Evolutionary conservation across 2,888 invertebrate species (phyloP).

Genomic region (Pseudanteris insignis): DNA sequence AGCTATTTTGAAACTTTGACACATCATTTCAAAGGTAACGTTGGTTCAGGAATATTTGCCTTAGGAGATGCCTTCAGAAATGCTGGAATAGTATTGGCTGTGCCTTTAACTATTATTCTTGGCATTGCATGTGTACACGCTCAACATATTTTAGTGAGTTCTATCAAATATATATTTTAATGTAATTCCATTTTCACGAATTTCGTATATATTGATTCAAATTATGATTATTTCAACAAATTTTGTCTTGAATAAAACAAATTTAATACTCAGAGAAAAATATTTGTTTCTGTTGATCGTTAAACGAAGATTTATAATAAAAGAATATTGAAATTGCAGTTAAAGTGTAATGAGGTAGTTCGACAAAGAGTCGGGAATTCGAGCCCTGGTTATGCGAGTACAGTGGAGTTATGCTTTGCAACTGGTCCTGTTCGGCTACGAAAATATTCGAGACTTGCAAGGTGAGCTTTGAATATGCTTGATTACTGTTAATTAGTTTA

Average conservation of each 20-base stretch:
- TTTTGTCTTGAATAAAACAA: too few species aligned
- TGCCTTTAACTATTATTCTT: constrained; percentile 79
- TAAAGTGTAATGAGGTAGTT: constrained; percentile 77
- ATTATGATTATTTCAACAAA: too few species aligned
- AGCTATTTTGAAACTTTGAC: constrained; percentile 89
- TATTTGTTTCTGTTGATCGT: too few species aligned
- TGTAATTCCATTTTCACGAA: too few species aligned
- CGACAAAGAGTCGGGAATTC: constrained; percentile 69
- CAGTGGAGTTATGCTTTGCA: constrained; percentile 82
- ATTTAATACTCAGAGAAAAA: too few species aligned
- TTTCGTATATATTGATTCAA: too few species aligned
- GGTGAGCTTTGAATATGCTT: constrained; percentile 60
- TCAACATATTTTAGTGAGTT: constrained; percentile 87
- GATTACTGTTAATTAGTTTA: constrained; percentile 12
- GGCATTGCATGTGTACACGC: constrained; percentile 91
- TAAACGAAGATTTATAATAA: too few species aligned
- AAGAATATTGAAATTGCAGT: too few species aligned
- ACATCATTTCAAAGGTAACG: constrained; percentile 93
- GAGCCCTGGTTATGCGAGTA: constrained; percentile 81
- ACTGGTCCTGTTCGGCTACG: constrained; percentile 77
- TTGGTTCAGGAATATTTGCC: constrained; percentile 95
- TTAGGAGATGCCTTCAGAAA: constrained; percentile 95
- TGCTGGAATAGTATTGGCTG: constrained; percentile 86
- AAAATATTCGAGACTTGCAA: constrained; percentile 73
- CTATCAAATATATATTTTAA: too few species aligned